Conservation (phyloP, 2,113 vertebrate genomes). For the Microcebus jonahi region DNA sequence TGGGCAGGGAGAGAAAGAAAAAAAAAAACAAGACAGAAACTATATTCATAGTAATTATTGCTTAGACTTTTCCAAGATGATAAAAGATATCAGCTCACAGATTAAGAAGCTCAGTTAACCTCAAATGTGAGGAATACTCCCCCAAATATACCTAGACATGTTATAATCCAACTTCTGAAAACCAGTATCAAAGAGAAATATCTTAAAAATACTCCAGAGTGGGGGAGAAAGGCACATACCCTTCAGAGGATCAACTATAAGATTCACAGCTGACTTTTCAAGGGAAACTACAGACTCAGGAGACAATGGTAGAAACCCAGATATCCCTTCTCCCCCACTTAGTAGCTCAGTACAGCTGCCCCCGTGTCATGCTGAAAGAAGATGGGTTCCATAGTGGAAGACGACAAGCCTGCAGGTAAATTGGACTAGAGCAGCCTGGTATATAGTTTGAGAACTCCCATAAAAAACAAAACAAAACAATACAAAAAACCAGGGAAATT, state of each 20-base stretch:
- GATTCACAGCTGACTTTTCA: not conserved
- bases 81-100: not conserved
- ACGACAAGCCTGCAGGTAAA: not conserved
- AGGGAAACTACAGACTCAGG: not conserved
- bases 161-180: not conserved
- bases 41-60: not conserved
- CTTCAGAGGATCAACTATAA: not conserved
- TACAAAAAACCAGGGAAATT: not conserved
- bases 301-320: not conserved
- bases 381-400: not conserved
- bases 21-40: not conserved
- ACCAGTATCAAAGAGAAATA: not conserved
- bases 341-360: too few relatives aligned
- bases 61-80: not conserved
- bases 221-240: not conserved
- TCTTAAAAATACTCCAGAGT: not conserved
- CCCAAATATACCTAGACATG: not conserved
- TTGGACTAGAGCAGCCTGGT: not conserved
- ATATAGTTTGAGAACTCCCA: not conserved
- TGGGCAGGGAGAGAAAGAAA: not conserved
- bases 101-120: not conserved
- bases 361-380: not conserved
- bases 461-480: too few relatives aligned
- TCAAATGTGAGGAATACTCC: too few relatives aligned
- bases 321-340: not conserved